phyloP scores from a whole-genome alignment of 1,140 invertebrate genomes.

The Archegozetes longisetosus region DNA sequence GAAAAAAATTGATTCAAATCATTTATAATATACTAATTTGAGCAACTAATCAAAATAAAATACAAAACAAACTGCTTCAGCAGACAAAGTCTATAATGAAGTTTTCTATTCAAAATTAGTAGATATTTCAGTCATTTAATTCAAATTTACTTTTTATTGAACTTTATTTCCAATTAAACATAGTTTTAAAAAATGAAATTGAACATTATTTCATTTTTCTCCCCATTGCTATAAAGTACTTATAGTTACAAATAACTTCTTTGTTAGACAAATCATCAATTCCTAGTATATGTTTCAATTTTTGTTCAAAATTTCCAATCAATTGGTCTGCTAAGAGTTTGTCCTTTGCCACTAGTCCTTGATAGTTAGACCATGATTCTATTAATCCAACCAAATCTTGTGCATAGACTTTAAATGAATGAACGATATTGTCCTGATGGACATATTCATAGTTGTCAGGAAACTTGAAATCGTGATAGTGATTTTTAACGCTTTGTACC shows the following conservation, averaged over 20 bases:
- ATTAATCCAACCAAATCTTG: not conserved
- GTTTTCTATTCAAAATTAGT: no score
- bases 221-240: not conserved
- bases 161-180: no score
- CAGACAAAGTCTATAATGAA: no score
- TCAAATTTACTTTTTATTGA: not conserved
- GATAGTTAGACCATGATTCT: not conserved
- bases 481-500: not conserved
- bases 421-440: not conserved
- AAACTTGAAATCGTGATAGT: not conserved
- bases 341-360: not conserved
- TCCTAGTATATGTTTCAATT: slow-evolving; percentile 1
- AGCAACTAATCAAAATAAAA: no score
- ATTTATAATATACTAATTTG: no score
- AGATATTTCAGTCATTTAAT: not conserved
- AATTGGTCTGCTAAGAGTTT: not conserved
- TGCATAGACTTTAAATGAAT: not conserved
- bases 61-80: no score
- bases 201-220: no score
- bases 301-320: not conserved
- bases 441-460: not conserved
- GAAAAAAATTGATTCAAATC: no score
- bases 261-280: not conserved
- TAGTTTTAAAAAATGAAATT: no score
- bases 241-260: not conserved